Evolutionary conservation across 23 tunicate genomes (phyloP), one percentile per base, ranked within the genome.

Genomic region (Aplidium turbinatum): DNA sequence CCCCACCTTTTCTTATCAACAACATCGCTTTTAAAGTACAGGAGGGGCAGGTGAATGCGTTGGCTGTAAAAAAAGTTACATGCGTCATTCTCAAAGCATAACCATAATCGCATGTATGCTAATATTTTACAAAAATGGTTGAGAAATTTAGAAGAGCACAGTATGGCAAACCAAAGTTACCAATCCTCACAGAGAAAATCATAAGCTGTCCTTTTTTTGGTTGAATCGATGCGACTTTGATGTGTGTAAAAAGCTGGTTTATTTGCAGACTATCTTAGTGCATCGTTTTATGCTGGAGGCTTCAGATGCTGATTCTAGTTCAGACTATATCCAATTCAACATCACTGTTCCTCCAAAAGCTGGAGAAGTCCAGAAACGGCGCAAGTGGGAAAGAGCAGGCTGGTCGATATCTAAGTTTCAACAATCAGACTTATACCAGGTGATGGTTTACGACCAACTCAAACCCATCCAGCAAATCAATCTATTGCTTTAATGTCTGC

Each of bases 281-380:
- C 80, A 89, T 35, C 87, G 83, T 18, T 82, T 82, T 46, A 89
- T 82, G 85, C 71, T 91, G 75, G 91, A 91, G 52, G 97, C 97
- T 6, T 83, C 78, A 1, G 97, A 91, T 74, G 79, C 78, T 22
- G 97, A 91, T 63, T 77, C 86, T 1, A 77, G 69, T 47, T 73
- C 91, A 19, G 83, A 84, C 38, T 84, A 73, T 47, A 70, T 91
- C 73, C 57, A 38, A 22, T 91, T 78, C 58, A 91, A 84, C 78
- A 91, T 91, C n/a, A 91, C 97, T 9, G 67, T 7, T n/a, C 97
- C 82, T 26, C 97, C 97, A 0, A 50, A 31, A 47, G 91, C 97
- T 18, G 97, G 97, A 0, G 74, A 78, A 50, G 58, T 91, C 13
- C 85, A 78, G 51, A 91, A 84, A 55, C 53, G 56, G 52, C 52